Conservation (phyloP, 2,797 vertebrate genomes). For the Pseudochirops cupreus region DNA sequence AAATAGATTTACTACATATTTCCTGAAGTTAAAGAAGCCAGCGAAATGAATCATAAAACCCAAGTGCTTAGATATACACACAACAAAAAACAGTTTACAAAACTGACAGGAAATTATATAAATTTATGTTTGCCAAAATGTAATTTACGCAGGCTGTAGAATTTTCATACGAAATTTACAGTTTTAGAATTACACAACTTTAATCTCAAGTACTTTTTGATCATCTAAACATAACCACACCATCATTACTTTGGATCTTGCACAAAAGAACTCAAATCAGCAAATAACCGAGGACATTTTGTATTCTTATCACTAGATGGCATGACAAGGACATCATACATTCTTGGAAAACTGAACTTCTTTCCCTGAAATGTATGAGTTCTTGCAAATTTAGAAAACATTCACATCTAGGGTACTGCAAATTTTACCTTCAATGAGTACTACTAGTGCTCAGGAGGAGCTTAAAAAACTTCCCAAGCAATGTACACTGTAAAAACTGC, state of each 20-base stretch:
- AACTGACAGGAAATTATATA: conserved; percentile 36
- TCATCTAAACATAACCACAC: not conserved
- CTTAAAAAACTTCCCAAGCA: conserved; percentile 26
- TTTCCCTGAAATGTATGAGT: conserved; percentile 47
- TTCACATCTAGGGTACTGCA: conserved; percentile 19
- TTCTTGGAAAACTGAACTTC: conserved; percentile 46
- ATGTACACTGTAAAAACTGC: not conserved
- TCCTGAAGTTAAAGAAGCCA: conserved; percentile 53
- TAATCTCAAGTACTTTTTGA: conserved; percentile 21
- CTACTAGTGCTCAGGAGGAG: conserved; percentile 26
- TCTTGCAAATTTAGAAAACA: conserved; percentile 32
- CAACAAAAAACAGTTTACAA: conserved; percentile 34
- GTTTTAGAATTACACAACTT: conserved; percentile 9
- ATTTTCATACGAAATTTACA: conserved; percentile 29
- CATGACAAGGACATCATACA: conserved; percentile 70
- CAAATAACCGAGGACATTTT: conserved; percentile 56
- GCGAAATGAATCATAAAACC: conserved; percentile 53
- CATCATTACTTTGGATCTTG: not conserved
- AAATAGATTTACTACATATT: conserved; percentile 18
- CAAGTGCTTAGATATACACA: conserved; percentile 27
- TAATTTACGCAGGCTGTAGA: conserved; percentile 4
- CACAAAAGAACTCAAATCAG: conserved; percentile 35
- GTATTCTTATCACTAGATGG: conserved; percentile 81
- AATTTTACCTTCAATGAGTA: not conserved
- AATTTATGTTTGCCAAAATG: conserved; percentile 28